These are phyloP conservation scores for Trachelus troglodyta DNA, from an alignment of 2,888 invertebrate species.

Conservation along the genomic window DNA sequence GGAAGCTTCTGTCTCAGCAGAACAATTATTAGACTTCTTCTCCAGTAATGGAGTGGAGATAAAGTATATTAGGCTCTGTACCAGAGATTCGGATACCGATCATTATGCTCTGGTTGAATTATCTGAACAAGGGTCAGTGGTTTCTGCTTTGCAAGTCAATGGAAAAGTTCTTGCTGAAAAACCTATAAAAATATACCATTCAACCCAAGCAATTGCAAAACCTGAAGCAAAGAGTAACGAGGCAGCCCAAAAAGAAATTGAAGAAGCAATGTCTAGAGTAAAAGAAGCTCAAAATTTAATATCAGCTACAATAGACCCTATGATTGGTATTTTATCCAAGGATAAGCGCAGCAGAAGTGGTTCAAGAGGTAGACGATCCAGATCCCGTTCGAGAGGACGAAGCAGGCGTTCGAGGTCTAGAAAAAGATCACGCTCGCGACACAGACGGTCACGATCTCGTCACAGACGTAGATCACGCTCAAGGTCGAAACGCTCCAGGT, in stretches of 20 bases:
- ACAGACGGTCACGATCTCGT: constrained; percentile 70
- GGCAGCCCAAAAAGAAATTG: constrained; percentile 94
- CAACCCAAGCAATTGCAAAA: constrained; percentile 90
- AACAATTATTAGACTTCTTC: constrained; percentile 91
- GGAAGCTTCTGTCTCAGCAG: constrained; percentile 75
- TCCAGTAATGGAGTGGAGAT: constrained; percentile 86
- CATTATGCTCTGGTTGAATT: constrained; percentile 93
- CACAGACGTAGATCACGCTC: constrained; percentile 71
- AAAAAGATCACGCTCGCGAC: constrained; percentile 58
- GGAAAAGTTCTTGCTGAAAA: constrained; percentile 82
- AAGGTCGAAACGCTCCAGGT: constrained; percentile 63
- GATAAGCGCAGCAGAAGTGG: constrained; percentile 78
- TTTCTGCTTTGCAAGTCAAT: constrained; percentile 87
- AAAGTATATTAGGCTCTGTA: constrained; percentile 93
- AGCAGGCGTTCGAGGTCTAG: constrained; percentile 70
- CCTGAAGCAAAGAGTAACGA: constrained; percentile 96
- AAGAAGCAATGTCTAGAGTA: constrained; percentile 96
- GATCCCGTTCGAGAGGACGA: constrained; percentile 73
- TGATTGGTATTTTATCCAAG: constrained; percentile 87
- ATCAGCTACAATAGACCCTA: constrained; percentile 92
- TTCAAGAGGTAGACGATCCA: constrained; percentile 67
- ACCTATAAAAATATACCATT: constrained; percentile 83
- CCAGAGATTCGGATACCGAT: constrained; percentile 80
- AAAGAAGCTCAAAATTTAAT: constrained; percentile 96
- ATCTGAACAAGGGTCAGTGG: constrained; percentile 89